Conservation (phyloP, 2,113 vertebrate genomes). For the Protomyctophum bolini region DNA sequence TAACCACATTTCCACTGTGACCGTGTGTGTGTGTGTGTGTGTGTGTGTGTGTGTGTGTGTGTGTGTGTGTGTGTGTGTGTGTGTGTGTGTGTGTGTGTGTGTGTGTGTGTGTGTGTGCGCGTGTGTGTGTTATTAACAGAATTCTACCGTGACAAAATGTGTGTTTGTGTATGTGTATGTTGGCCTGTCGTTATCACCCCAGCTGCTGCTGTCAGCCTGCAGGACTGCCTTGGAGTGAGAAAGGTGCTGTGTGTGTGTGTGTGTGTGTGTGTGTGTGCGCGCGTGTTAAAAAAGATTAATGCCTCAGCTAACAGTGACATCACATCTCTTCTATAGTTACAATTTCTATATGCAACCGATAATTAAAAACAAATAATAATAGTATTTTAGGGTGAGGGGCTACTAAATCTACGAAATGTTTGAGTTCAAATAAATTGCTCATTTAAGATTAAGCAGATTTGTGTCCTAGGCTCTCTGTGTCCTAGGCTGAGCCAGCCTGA, state of each 20-base stretch:
- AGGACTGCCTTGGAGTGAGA: constrained; percentile 53
- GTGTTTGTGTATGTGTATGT: constrained; percentile 46
- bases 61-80: not conserved
- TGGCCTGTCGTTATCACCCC: constrained; percentile 67
- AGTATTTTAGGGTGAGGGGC: no score
- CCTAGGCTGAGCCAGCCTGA: no score
- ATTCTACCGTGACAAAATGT: constrained; percentile 59
- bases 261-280: constrained; percentile 9
- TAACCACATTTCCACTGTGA: constrained; percentile 68
- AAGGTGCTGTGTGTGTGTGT: constrained; percentile 13
- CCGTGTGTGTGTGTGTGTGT: constrained; percentile 15
- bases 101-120: constrained; percentile 48
- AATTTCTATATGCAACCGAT: constrained; percentile 8
- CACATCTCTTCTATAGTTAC: constrained; percentile 35
- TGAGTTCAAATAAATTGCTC: no score
- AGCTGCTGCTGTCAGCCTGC: constrained; percentile 68
- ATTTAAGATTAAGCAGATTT: no score
- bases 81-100: constrained; percentile 34
- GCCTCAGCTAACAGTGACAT: constrained; percentile 45
- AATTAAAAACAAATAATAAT: no score
- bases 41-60: constrained; percentile 34
- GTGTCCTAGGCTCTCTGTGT: no score
- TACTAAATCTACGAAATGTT: no score
- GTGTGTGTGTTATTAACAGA: constrained; percentile 54
- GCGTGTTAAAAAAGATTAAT: constrained; percentile 22